Conservation (phyloP, 1,140 invertebrate genomes). For the Zaprionus ghesquierei region DNA sequence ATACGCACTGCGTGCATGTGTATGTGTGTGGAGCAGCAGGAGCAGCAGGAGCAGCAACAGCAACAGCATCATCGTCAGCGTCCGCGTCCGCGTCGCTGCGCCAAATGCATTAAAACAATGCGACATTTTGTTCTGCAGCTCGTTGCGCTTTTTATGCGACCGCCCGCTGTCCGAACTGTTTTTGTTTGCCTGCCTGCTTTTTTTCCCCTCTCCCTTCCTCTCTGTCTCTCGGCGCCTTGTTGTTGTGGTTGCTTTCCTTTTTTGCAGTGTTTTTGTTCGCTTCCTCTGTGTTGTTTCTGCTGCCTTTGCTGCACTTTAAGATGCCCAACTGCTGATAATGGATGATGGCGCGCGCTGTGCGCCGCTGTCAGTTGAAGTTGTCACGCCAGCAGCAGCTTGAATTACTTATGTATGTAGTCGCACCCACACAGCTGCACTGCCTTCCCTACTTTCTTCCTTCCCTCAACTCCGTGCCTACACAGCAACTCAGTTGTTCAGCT, state of each 20-base stretch:
- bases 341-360: constrained; percentile 73
- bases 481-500: constrained; percentile 19
- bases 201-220: neutral
- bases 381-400: constrained; percentile 76
- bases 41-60: no score
- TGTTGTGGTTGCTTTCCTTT: constrained; percentile 28
- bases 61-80: constrained; percentile 24
- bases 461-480: no score
- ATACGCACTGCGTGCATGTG: constrained; percentile 33
- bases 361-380: constrained; percentile 78
- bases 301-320: constrained; percentile 69
- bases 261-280: constrained; percentile 30
- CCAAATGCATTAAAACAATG: constrained; percentile 80
- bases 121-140: constrained; percentile 61
- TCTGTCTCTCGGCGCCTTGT: neutral
- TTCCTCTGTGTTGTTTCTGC: constrained; percentile 49
- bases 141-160: constrained; percentile 46
- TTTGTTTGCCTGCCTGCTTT: constrained; percentile 25
- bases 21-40: constrained; percentile 24
- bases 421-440: neutral
- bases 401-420: constrained; percentile 55
- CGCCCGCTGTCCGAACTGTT: constrained; percentile 57
- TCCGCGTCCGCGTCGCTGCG: constrained; percentile 41
- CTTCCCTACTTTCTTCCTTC: neutral
- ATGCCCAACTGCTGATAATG: constrained; percentile 80